Base-by-base conservation (phyloP, 1,140 invertebrate genomes). In the Aphelenchoides fujianensis region DNA sequence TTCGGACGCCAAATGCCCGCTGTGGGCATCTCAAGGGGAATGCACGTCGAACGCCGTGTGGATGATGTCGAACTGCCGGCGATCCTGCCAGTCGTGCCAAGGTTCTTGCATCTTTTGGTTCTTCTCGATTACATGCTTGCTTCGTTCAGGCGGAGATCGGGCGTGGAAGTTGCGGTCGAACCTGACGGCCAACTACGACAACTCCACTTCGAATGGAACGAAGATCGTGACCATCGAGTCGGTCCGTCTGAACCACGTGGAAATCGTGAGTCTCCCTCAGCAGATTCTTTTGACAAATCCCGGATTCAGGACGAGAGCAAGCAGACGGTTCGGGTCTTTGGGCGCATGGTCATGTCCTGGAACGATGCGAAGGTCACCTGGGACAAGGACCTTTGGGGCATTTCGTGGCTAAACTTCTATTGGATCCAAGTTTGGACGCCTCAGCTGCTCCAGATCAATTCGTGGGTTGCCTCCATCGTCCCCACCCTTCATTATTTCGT, bases 381-480 rank as follows among this genome's bases (percentile, higher is more conserved):
- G 82, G 79, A 84, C 68, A 78, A 78, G 61, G 77, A 84, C 16
- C 70, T 74, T 52, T 84, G 82, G 82, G 83, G 83, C 48, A 67
- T 83, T 35, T 78, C 74, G 31, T 83, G 82, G 82, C 70, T 83
- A 2, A 84, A 83, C 66, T 84, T 83, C 64, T 83, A 83, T 57
- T 83, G 82, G 82, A 74, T 83, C n/a, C 81, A 83, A 53, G 75
- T 83, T 41, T 83, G 83, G 83, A 82, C 83, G 9, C 82, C 82
- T 2, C 79, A 82, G 64, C 55, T 83, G 32, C 69, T 83, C 37
- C 82, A 83, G 66, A 83, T 83, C 35, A 83, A 83, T 69, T 73
- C 82, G 81, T 82, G 48, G 61, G 77, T 74, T 69, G n/a, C n/a
- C n/a, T n/a, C 2, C n/a, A n/a, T n/a, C n/a, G n/a, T n/a, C n/a